These are phyloP conservation scores for Tonatia bakeri DNA, from an alignment of 2,113 vertebrate species.

Conservation along the genomic window DNA sequence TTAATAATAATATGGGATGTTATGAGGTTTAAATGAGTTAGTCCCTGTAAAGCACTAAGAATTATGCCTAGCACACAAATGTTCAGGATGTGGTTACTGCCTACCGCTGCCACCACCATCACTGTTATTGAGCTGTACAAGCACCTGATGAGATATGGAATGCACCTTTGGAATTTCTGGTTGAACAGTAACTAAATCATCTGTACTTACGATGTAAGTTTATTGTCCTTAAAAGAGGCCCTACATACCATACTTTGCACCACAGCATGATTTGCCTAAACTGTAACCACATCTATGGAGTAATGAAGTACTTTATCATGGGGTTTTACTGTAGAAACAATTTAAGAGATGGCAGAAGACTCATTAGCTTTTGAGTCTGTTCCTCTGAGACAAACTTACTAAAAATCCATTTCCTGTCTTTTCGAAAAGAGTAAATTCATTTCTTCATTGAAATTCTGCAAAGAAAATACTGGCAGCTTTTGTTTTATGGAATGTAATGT, in stretches of 20 bases:
- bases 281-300: not conserved
- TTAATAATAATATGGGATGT: not conserved
- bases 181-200: not conserved
- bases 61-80: not conserved
- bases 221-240: not conserved
- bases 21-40: not conserved
- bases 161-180: not conserved
- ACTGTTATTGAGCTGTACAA: not conserved
- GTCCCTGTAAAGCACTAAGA: not conserved
- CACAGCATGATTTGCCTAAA: not conserved
- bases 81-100: not conserved
- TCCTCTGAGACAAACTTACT: slow-evolving; percentile 15
- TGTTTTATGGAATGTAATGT: slow-evolving; percentile 12
- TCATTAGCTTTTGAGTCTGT: not conserved
- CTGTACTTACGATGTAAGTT: not conserved
- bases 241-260: not conserved
- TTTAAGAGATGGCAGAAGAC: slow-evolving; percentile 9
- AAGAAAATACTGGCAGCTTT: slow-evolving; percentile 1
- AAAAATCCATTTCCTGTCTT: slow-evolving; percentile 31
- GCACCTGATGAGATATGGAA: not conserved
- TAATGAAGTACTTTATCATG: not conserved
- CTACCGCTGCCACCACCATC: not conserved
- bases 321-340: not conserved
- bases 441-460: not conserved
- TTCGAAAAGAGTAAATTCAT: slow-evolving; percentile 18